These are phyloP conservation scores for Ochotona princeps DNA, from an alignment of 2,113 vertebrate species.

Conservation along the genomic window DNA sequence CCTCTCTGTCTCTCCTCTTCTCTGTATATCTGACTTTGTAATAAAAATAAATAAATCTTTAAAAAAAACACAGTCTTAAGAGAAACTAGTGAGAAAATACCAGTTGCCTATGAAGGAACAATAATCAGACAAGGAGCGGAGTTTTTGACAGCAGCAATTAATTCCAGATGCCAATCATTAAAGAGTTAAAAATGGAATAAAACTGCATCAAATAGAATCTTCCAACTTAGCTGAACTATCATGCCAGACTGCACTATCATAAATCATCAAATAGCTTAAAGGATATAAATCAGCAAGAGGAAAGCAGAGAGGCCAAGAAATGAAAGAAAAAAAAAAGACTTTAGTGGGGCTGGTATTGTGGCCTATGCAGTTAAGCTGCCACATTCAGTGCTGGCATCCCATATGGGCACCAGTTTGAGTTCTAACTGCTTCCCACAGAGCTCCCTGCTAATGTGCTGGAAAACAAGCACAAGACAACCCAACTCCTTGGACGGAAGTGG, in stretches of 20 bases:
- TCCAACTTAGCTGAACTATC: not conserved
- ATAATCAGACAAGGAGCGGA: not conserved
- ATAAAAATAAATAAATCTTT: no score
- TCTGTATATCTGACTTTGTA: no score
- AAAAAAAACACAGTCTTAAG: not conserved
- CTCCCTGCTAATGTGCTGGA: no score
- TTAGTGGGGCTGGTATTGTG: no score
- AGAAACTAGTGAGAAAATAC: not conserved
- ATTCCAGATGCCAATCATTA: not conserved
- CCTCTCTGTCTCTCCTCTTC: no score
- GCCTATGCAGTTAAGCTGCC: no score
- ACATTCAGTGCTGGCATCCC: no score
- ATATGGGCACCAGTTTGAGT: no score
- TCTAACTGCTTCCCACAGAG: no score
- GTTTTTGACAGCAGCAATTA: constrained; percentile 25
- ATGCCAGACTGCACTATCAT: not conserved
- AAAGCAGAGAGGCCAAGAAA: not conserved
- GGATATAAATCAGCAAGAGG: constrained; percentile 8
- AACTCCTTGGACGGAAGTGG: no score
- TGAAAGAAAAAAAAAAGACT: no score
- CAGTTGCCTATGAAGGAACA: not conserved
- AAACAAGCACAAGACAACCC: no score
- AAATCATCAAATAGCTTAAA: not conserved
- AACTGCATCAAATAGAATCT: not conserved
- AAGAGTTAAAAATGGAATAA: not conserved